Conservation (phyloP, 2,113 vertebrate genomes). For the Apodemus speciosus region DNA sequence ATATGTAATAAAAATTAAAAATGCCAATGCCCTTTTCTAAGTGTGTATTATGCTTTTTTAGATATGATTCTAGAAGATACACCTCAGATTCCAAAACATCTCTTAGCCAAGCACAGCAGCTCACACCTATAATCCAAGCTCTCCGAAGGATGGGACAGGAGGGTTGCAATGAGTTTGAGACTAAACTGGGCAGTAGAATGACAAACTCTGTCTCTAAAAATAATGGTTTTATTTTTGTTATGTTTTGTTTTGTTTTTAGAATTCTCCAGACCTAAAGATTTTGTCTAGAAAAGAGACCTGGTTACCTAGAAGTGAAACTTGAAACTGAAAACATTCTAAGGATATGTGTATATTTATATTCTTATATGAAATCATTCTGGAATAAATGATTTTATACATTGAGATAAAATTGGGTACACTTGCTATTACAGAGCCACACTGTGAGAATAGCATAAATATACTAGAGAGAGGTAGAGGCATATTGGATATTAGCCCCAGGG, state of each 20-base stretch:
- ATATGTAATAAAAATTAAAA: too few relatives aligned
- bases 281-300: constrained; percentile 29
- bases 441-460: neutral
- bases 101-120: neutral
- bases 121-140: neutral
- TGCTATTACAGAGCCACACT: neutral
- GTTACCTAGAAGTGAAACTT: neutral
- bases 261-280: neutral
- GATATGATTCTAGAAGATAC: neutral
- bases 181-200: neutral
- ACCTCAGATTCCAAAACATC: neutral
- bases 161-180: neutral
- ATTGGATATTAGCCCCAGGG: neutral
- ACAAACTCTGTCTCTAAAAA: neutral
- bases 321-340: neutral
- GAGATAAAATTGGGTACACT: neutral
- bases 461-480: neutral
- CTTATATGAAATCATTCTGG: neutral
- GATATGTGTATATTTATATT: neutral
- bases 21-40: neutral
- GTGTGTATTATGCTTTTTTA: neutral
- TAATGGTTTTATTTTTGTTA: neutral
- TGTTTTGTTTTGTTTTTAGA: neutral
- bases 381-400: neutral
- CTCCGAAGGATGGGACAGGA: too few relatives aligned